A percentile compares a stretch with the other conserved stretches of the same genome.
phyloP scores from a whole-genome alignment of 2,797 vertebrate genomes.

The Pachyuromys duprasi region DNA sequence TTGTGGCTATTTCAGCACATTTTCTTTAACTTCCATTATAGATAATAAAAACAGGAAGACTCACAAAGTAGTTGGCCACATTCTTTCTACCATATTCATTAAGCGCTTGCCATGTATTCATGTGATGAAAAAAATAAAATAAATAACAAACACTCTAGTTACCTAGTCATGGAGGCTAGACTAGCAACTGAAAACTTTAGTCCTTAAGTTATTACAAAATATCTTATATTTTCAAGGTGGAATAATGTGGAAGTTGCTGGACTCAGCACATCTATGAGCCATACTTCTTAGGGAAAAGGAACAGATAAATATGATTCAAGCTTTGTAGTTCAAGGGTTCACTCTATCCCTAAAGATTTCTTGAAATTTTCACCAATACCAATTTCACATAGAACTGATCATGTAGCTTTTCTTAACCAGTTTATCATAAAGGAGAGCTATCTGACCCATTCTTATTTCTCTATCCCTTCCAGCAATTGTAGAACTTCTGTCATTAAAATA shows the following conservation, averaged over 20 bases:
- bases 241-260: not conserved
- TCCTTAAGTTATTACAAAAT: not conserved
- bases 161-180: not conserved
- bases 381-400: not conserved
- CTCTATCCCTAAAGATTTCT: constrained; percentile 4
- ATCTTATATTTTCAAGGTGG: not conserved
- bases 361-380: constrained; percentile 15
- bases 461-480: not conserved
- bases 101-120: not conserved
- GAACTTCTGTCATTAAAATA: constrained; percentile 71
- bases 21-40: constrained; percentile 3
- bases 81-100: not conserved
- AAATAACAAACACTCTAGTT: not conserved
- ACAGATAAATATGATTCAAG: not conserved
- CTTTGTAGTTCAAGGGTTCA: not conserved
- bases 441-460: constrained; percentile 2
- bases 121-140: not conserved
- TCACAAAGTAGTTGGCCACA: not conserved
- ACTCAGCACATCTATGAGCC: not conserved
- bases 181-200: not conserved
- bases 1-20: not conserved
- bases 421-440: not conserved
- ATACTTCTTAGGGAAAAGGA: not conserved
- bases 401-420: constrained; percentile 18
- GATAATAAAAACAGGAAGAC: not conserved